Evolutionary conservation across 2,797 vertebrate species (phyloP).

Genomic region (Enteromius paludinosus): DNA sequence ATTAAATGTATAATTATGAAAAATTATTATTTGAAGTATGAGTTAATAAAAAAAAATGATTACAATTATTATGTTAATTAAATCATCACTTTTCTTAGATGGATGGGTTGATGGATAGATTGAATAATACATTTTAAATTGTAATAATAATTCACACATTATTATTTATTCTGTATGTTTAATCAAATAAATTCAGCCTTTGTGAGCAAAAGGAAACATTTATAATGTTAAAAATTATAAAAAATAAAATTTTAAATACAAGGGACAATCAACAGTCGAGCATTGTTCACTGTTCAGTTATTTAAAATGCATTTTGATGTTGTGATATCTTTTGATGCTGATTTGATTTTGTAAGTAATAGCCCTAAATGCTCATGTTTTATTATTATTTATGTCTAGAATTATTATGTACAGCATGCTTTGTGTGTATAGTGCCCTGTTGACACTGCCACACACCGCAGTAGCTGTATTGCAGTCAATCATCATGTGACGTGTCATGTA

Average conservation of each 20-base stretch:
- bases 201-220: neutral
- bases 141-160: neutral
- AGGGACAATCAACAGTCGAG: neutral
- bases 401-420: neutral
- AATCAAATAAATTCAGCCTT: neutral
- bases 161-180: neutral
- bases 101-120: no score
- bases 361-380: neutral
- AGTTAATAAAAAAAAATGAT: neutral
- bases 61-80: neutral
- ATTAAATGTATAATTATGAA: neutral
- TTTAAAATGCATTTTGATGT: neutral
- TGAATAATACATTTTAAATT: no score
- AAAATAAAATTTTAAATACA: no score
- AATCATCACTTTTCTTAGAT: neutral
- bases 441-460: neutral
- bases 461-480: neutral
- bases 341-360: neutral
- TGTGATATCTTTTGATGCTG: neutral
- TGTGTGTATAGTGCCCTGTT: neutral
- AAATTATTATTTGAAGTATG: neutral
- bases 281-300: neutral
- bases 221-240: neutral
- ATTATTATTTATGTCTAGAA: neutral
- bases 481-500: constrained; percentile 30